Base-by-base conservation (phyloP, 2,113 vertebrate species). In the Nycticryphes semicollaris region DNA sequence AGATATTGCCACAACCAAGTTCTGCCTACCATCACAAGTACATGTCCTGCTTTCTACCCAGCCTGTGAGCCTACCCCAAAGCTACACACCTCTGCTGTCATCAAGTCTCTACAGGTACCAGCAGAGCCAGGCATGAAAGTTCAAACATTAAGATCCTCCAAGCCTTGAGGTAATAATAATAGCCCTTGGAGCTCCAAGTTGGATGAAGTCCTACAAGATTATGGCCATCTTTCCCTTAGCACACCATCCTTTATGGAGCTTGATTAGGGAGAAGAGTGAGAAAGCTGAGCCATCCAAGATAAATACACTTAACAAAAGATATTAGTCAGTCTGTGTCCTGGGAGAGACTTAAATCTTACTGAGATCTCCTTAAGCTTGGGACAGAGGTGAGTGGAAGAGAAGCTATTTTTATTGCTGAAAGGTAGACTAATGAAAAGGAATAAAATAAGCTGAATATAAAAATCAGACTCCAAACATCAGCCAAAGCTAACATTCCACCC, bases 221-320 rank as follows among this genome's bases (percentile, higher is more conserved):
- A 69, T 3, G 59, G 47, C 57, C 84, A 75, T 43, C 80, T 3
- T 84, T 82, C 48, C 86, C 51, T 62, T 14, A 48, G 56, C 86
- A 91, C 56, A 54, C 25, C 43, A 84, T 72, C 57, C 30, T 68
- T 84, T 48, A 48, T 24, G 22, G 53, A 89, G 51, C 33, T 45
- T 56, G 59, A 86, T 69, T 59, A 84, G 60, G 23, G 4, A 69
- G 23, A 60, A 23, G 0, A 83, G 74, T 1, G 17, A 93, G 68
- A 77, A 90, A 92, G 68, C 25, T 27, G n/a, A 92, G 76, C 68
- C 51, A 84, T 78, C 94, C 93, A 97, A 93, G 76, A 75, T 14
- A 93, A 96, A 95, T 54, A 54, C 17, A 84, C 0, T 2, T 14
- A 84, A 94, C 69, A 87, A 67, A 90, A 87, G 60, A 87, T 39